Evolutionary conservation across 2,113 vertebrate species (phyloP), one percentile per base, ranked within the genome.

Genomic region (Macaca mulatta): DNA sequence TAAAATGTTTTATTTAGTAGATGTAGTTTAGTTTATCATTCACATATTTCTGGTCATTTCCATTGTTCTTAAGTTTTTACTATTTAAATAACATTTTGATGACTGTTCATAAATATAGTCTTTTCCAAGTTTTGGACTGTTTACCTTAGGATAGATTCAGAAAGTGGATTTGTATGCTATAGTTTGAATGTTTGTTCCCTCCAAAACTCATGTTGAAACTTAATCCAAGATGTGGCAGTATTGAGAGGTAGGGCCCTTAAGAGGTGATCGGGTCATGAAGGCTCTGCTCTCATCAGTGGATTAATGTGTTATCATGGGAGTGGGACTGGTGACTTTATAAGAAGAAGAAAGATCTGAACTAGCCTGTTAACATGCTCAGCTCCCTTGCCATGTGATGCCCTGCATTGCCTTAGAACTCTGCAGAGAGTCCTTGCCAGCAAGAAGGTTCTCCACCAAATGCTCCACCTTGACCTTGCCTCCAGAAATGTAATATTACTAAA

Each of bases 1-100:
- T 23, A 61, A 77, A 89, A 59, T 77, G 72, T 45, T 64, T 57
- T 95, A 97, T 86, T 69, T 90, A 23, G n/a, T 78, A 78, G 40
- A 38, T 13, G 45, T 35, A 22, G 38, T 40, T 83, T 57, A 57
- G 27, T 77, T 77, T 77, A 61, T 57, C 40, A 78, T 78, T 48
- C 22, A 14, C 23, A 27, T n/a, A 61, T 78, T 61, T 90, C 50
- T 88, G n/a, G 9, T 55, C 74, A 64, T 35, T 64, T 64, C 32
- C 25, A 22, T 90, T 70, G 32, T 64, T 78, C 78, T 8, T 13
- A 70, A 52, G 45, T 50, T 77, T 78, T 78, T 72, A 90, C 13
- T 48, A 64, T 64, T 90, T 48, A 78, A 61, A 77, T 45, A 77
- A 59, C 9, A 78, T 90, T 78, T 59, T 90, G 88, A 61, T 78